Evolutionary conservation across 2,113 vertebrate genomes (phyloP), one percentile per base, ranked within the genome.

Genomic region (Hydrochoerus hydrochaeris): DNA sequence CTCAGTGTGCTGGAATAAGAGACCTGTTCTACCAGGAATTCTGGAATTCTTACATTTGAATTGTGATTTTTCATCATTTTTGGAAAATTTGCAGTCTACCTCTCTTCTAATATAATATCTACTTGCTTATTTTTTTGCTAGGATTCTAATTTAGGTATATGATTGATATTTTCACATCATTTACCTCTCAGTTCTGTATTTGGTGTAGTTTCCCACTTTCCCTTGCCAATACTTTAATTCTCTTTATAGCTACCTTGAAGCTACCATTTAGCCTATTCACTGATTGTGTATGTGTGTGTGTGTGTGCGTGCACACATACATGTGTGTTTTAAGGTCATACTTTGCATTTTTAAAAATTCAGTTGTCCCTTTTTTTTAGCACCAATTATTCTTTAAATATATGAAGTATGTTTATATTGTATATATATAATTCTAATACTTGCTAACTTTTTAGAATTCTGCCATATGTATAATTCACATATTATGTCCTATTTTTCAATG

Each of bases 141-240:
- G 12, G 85, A 58, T 58, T 82, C 26, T 77, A 77, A 90, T 92
- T 97, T 41, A 91, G 41, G n/a, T 81, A 52, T 80, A 57, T 93
- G 28, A 85, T 84, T 91, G 7, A 71, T 80, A 12, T 83, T 85
- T 63, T 85, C 17, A 69, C 12, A 11, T 28, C 93, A 67, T 82
- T 95, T 63, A 60, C 30, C 32, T 93, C 12, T 94, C 28, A 77
- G 32, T 16, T 30, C 58, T 75, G 49, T 32, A 58, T 89, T 69
- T 91, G 58, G 13, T 44, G 78, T 85, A 62, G 60, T 75, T 14
- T 60, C 30, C 69, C 26, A 77, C 9, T 88, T 95, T 28, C 73
- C 44, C 83, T 35, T 85, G 75, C 22, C 5, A 85, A 0, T 71
- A 90, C 16, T 91, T 35, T 78, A 67, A 65, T 97, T 94, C 19